Percentiles rank a stretch among this genome's conserved stretches.
Conservation (phyloP, 2,888 invertebrate species). For the Tiliacea citrago region DNA sequence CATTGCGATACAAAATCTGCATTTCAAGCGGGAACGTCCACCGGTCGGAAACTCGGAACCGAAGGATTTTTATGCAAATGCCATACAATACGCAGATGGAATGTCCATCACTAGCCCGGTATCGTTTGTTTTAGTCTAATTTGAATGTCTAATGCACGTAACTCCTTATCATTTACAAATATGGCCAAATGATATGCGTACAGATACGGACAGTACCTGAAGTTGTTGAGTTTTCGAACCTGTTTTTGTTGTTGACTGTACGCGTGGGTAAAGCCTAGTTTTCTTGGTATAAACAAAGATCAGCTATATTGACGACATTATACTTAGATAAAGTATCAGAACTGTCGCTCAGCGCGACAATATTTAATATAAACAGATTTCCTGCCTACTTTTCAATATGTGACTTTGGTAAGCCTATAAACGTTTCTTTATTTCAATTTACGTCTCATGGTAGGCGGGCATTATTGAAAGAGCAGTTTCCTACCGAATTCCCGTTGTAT, state of each 20-base stretch:
- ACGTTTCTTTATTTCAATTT: slow-evolving; percentile 76
- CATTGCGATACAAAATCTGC: slow-evolving; percentile 82
- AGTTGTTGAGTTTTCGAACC: slow-evolving; percentile 51
- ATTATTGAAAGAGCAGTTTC: slow-evolving; percentile 85
- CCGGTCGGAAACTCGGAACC: slow-evolving; percentile 72
- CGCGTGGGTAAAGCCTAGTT: slow-evolving; percentile 10
- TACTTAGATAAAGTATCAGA: slow-evolving; percentile 38
- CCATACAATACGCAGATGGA: slow-evolving; percentile 81
- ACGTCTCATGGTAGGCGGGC: slow-evolving; percentile 73
- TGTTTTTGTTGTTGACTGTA: slow-evolving; percentile 53
- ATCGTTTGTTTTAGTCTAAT: slow-evolving; percentile 84
- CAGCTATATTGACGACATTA: slow-evolving; percentile 14
- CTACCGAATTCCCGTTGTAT: slow-evolving; percentile 87
- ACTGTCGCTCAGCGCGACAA: slow-evolving; percentile 29
- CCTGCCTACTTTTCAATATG: slow-evolving; percentile 68
- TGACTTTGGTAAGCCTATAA: slow-evolving; percentile 71
- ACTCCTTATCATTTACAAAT: slow-evolving; percentile 76
- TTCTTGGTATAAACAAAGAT: slow-evolving; percentile 28
- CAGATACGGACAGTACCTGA: slow-evolving; percentile 53
- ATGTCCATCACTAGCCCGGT: slow-evolving; percentile 85
- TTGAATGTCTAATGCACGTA: slow-evolving; percentile 85
- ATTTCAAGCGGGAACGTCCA: slow-evolving; percentile 79
- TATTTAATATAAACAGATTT: slow-evolving; percentile 62
- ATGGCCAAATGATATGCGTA: slow-evolving; percentile 74
- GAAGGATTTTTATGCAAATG: slow-evolving; percentile 87